Evolutionary conservation across 1,140 invertebrate genomes (phyloP), one percentile per base, ranked within the genome.

Genomic region (Lordiphosa mommai): DNA sequence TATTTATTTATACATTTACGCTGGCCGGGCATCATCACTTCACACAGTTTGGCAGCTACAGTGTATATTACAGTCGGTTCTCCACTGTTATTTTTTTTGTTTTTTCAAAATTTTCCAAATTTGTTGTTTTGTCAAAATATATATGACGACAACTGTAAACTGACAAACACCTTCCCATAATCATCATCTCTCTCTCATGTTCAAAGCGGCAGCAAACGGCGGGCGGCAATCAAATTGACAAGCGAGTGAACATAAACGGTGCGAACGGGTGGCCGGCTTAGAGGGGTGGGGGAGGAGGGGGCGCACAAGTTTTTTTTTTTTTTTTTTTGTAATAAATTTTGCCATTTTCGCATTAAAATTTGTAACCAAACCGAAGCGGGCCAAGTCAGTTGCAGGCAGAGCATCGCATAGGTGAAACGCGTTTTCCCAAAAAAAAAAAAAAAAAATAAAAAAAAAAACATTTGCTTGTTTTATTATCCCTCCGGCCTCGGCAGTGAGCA

Each of bases 271-370:
- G 34, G 52, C 44, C 44, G 10, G 40, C 37, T 37, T 36, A 57
- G 37, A 33, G 37, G 27, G 27, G 12, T 1, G 23, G 27, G 27
- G 43, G 27, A 4, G 14, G 41, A 17, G 27, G 44, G 44, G 14
- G 29, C 20, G 27, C 44, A 43, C 27, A 43, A 43, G 27, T 43
- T 47, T 27, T 27, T 27, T 27, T 27, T 27, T 23, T 23, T 23
- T 2, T 23, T 66, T 76, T 67, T 77, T 80, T 82, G 63, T 80
- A 60, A 80, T 80, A 80, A 80, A 80, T 27, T 80, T 84, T 84
- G 77, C 77, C 77, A 84, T 84, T 84, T 84, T 84, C 72, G 77
- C 79, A 84, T 84, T 84, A 84, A 84, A 84, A 82, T 82, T 82
- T 82, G 76, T 82, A 82, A 82, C 57, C 71, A 59, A 74, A 67